These are phyloP conservation scores for Mesocentrotus franciscanus DNA, from an alignment of 53 echinoderm and acorn worm genomes.

Conservation along the genomic window DNA sequence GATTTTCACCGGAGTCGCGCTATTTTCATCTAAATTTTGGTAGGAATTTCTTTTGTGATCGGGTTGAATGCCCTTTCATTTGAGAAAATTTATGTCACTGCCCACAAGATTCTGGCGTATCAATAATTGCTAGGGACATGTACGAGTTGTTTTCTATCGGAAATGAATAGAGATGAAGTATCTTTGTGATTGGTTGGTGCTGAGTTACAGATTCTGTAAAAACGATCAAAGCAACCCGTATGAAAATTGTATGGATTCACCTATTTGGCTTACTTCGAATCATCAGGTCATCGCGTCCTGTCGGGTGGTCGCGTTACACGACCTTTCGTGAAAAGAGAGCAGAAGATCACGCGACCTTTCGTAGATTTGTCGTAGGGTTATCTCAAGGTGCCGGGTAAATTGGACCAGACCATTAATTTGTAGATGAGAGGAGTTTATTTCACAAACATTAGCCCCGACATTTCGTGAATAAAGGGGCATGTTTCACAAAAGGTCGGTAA, in stretches of 20 bases:
- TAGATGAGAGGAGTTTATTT: too few relatives aligned
- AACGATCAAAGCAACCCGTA: background rate
- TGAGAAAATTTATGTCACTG: background rate
- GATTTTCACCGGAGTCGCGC: background rate
- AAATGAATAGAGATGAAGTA: background rate
- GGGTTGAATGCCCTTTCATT: conserved; percentile 1
- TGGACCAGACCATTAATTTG: too few relatives aligned
- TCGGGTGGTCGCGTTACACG: too few relatives aligned
- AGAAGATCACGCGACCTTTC: too few relatives aligned
- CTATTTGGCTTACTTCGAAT: background rate
- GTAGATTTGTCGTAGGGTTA: too few relatives aligned
- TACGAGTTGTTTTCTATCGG: background rate
- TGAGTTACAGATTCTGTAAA: conserved; percentile 22
- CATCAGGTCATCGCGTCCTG: too few relatives aligned
- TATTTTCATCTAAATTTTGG: background rate
- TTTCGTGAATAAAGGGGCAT: too few relatives aligned
- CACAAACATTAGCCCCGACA: too few relatives aligned
- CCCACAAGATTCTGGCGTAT: background rate
- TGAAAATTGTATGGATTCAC: background rate
- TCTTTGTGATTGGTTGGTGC: background rate
- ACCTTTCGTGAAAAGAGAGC: too few relatives aligned
- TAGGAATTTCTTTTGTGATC: background rate
- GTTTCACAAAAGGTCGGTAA: too few relatives aligned
- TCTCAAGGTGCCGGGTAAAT: too few relatives aligned
- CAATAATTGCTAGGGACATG: background rate